Base-by-base conservation (phyloP, 92 coral and sea anemone genomes). In the Palythoa caribaeorum region DNA sequence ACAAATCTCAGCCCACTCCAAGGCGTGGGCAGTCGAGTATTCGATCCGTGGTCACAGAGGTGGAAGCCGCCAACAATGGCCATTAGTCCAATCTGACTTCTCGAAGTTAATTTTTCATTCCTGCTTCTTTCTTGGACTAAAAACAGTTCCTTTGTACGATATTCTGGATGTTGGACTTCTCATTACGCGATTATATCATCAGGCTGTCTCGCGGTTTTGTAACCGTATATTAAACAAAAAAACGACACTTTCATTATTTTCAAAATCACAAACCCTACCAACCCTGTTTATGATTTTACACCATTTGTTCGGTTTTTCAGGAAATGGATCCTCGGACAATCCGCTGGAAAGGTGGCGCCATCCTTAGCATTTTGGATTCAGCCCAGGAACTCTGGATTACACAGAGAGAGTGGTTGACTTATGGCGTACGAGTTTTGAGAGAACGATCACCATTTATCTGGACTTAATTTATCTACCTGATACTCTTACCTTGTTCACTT, bases 281-380 rank as follows among this genome's bases (percentile, higher is more conserved):
- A 20, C 74, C 28, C 74, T 35, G 28, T 69, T 28, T 72, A 72
- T 72, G 11, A 15, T n/a, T 3, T 7, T 28, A 17, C 5, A 21
- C 5, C 51, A 28, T 52, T 53, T 9, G 38, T 10, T 77, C 17
- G 55, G 6, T 65, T 74, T 20, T 14, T 89, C 37, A 97, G 99
- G 99, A 97, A 73, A 96, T 97, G 94, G 98, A 97, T 83, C 97
- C 99, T 1, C 98, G 99, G 20, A 97, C 96, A 6, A 96, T 97
- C 66, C 95, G 96, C 74, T 97, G 99, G 99, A 97, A 95, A 89
- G 99, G 99, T 2, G 98, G 96, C 3, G 99, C 99, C 0, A 89
- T 97, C 28, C 95, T 97, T 0, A 96, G 99, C 38, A 97, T 97
- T 38, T 87, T 97, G 13, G 99, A 97, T 93, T 91, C 99, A 1